phyloP scores from a whole-genome alignment of 2,888 invertebrate genomes.

The Dinocampus coccinellae region DNA sequence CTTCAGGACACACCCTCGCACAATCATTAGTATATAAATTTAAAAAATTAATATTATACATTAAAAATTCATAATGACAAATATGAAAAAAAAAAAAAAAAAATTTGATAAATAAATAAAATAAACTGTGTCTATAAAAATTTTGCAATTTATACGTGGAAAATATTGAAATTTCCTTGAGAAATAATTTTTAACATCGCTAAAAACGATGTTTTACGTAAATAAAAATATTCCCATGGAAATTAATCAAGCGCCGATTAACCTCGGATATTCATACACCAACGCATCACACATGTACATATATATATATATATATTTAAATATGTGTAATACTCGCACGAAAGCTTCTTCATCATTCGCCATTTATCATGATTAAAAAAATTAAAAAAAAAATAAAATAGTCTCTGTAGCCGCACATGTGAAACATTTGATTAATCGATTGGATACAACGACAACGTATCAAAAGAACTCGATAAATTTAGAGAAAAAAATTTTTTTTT shows the following conservation, averaged over 20 bases:
- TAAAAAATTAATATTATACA: not conserved
- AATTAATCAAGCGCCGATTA: constrained; percentile 52
- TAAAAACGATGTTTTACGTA: not conserved
- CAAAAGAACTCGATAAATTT: constrained; percentile 45
- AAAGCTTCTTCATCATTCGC: constrained; percentile 44
- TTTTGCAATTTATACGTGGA: not conserved
- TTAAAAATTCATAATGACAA: not conserved
- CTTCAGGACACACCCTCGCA: not conserved
- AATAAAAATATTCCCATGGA: constrained; percentile 19
- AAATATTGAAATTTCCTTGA: not conserved
- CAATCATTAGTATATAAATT: not conserved
- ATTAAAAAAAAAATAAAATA: too few relatives aligned
- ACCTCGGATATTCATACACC: constrained; percentile 46
- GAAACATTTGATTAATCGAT: constrained; percentile 55
- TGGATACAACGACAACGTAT: constrained; percentile 42
- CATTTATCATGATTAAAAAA: constrained; percentile 51
- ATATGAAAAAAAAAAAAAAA: not conserved
- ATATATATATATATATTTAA: not conserved
- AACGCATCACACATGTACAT: not conserved
- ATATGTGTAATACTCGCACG: constrained; percentile 10
- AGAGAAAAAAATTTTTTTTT: too few relatives aligned
- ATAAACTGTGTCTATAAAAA: not conserved
- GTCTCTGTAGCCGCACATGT: constrained; percentile 36
- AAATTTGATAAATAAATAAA: not conserved
- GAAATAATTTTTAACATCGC: not conserved